Evolutionary conservation across 2,888 invertebrate species (phyloP), one percentile per base, ranked within the genome.

Genomic region (Bursaphelenchus okinawaensis): DNA sequence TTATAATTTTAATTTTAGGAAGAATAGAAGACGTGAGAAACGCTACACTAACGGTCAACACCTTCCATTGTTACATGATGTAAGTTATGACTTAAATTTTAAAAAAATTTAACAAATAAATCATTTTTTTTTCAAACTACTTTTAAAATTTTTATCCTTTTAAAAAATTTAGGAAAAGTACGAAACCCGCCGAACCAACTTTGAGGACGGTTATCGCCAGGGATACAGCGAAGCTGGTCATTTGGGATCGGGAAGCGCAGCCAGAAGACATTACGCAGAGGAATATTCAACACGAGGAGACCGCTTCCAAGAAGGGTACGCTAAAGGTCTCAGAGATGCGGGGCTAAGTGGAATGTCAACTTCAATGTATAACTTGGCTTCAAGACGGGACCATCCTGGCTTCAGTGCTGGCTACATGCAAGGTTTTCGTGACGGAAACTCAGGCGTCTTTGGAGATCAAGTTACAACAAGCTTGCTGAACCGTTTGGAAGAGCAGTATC

Each of bases 341-440:
- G 82, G 82, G 9, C 75, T 82, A 72, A 73, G 73, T 12, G 82
- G 79, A 56, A 76, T 82, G 77, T 75, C 80, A 26, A 76, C 75
- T 7, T 82, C 81, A 7, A 82, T 83, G 81, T 75, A 81, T 63
- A 79, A 82, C 62, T 67, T 82, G 70, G 82, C 82, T 7, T 74
- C 78, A 26, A 63, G 68, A 16, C 70, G 73, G 19, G 57, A 29
- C 55, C 50, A 64, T 20, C 68, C 74, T 26, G 82, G 82, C 27
- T 82, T 80, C 68, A 82, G 81, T 23, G 69, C 80, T 55, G 82
- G 82, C 54, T 82, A 83, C 68, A 81, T 83, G 75, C 82, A 82
- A 64, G 82, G 80, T 29, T 82, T 82, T 68, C 71, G 78, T 55
- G 83, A 82, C 62, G 82, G 82, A 24, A 77, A 78, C 67, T 74